phyloP scores from a whole-genome alignment of 1,140 invertebrate genomes.

The Nylanderia fulva region DNA sequence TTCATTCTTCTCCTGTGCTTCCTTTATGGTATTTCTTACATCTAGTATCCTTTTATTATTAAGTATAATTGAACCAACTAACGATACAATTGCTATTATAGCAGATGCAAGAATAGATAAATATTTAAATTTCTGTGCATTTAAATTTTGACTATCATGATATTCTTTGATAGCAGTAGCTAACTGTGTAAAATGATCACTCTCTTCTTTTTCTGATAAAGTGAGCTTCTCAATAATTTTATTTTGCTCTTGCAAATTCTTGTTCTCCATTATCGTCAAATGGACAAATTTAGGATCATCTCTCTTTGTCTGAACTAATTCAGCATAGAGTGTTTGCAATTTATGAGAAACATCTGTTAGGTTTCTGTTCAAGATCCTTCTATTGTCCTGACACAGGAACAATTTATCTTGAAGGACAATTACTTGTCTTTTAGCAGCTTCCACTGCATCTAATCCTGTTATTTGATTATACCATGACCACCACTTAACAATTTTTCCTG shows the following conservation, averaged over 20 bases:
- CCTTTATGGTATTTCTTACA: slow-evolving; percentile 74
- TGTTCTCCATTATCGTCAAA: slow-evolving; percentile 82
- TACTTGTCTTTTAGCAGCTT: slow-evolving; percentile 79
- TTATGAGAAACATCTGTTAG: slow-evolving; percentile 74
- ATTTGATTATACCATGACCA: slow-evolving; percentile 84
- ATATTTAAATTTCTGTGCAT: slow-evolving; percentile 83
- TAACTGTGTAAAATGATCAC: slow-evolving; percentile 81
- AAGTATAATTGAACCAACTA: slow-evolving; percentile 81
- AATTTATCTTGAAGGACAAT: slow-evolving; percentile 80
- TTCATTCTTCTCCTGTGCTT: slow-evolving; percentile 77
- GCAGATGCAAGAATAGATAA: slow-evolving; percentile 82
- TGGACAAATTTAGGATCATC: slow-evolving; percentile 83
- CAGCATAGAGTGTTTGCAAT: slow-evolving; percentile 81
- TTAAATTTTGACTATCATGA: slow-evolving; percentile 82
- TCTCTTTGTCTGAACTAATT: slow-evolving; percentile 79
- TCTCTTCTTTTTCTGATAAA: slow-evolving; percentile 80
- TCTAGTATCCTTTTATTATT: slow-evolving; percentile 80
- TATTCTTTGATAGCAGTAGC: slow-evolving; percentile 84
- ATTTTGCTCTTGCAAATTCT: slow-evolving; percentile 79
- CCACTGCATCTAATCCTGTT: slow-evolving; percentile 80
- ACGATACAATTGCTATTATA: slow-evolving; percentile 78
- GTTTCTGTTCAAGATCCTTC: slow-evolving; percentile 74
- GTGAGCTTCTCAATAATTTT: slow-evolving; percentile 74
- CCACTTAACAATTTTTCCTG: slow-evolving; percentile 77
- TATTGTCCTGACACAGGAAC: slow-evolving; percentile 81